Conservation (phyloP, 2,113 vertebrate genomes). For the Muntiacus reevesi region DNA sequence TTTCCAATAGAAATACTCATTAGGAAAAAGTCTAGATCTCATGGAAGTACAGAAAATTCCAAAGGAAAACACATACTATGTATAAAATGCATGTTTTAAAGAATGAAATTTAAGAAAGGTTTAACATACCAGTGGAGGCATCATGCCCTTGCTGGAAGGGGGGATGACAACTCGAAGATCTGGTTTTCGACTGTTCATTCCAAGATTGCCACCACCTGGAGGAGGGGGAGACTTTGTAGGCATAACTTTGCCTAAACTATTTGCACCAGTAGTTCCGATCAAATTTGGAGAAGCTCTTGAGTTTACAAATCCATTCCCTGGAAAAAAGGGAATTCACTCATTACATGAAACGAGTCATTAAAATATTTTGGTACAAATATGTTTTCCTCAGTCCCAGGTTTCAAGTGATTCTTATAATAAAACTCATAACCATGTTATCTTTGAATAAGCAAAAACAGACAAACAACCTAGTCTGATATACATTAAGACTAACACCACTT, state of each 20-base stretch:
- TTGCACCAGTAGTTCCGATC: constrained; percentile 89
- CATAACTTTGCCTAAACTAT: constrained; percentile 95
- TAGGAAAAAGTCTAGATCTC: background rate
- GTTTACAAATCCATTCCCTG: constrained; percentile 97
- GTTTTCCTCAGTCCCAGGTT: background rate
- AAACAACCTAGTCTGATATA: background rate
- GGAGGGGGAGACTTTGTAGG: constrained; percentile 97
- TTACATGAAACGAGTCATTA: background rate
- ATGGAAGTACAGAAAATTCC: background rate
- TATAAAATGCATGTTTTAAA: background rate
- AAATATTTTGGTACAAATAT: background rate
- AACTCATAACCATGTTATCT: background rate
- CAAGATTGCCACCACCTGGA: constrained; percentile 91
- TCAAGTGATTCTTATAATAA: background rate
- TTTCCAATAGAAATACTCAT: background rate
- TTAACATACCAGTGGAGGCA: constrained; percentile 95
- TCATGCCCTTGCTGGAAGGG: constrained; percentile 97
- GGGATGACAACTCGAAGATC: constrained; percentile 98
- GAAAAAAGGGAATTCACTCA: background rate
- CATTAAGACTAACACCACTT: background rate
- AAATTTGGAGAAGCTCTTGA: constrained; percentile 94
- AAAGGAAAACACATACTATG: background rate
- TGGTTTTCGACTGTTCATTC: constrained; percentile 94
- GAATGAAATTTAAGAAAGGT: background rate
- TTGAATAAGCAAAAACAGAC: background rate